Evolutionary conservation across 2,888 invertebrate genomes (phyloP), one percentile per base, ranked within the genome.

Genomic region (Metacarcinus magister): DNA sequence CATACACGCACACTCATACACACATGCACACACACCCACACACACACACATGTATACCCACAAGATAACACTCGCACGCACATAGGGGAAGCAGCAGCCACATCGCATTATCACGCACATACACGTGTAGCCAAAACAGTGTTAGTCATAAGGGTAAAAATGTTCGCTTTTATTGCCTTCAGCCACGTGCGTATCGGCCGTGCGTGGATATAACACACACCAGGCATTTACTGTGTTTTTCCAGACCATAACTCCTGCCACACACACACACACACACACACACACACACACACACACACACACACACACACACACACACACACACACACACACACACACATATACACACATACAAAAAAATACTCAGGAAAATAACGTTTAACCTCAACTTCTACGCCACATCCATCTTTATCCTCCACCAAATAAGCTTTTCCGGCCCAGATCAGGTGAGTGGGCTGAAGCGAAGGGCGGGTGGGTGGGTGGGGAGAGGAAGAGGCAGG

Each of bases 281-380:
- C 60, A 16, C 60, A 16, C 60, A 7, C 60, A 13, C 60, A 16
- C 10, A 60, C 19, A 60, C 60, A 60, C 60, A 60, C 60, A 10
- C 60, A 60, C 60, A 60, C 60, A 60, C 60, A 60, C 60, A 60
- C 60, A 60, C 60, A 60, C 60, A 60, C 60, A 48, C 60, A 60
- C 60, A 60, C 60, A 60, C 60, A 60, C 60, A 60, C 60, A 60
- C 60, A 60, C 60, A 60, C 60, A 60, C 60, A 60, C 60, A 60
- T 19, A 60, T 23, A 67, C 67, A 67, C 67, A 67, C 67, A 67
- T 5, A 23, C 67, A 23, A 67, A 67, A 67, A 67, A 67, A 54
- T 7, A 1, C 54, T 54, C 46, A 46, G 54, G 54, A 67, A 67
- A 67, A 67, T 23, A 67, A 67, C 19, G n/a, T n/a, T 67, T 67